phyloP scores from a whole-genome alignment of 2,797 vertebrate species.

The Syngnathus acus region DNA sequence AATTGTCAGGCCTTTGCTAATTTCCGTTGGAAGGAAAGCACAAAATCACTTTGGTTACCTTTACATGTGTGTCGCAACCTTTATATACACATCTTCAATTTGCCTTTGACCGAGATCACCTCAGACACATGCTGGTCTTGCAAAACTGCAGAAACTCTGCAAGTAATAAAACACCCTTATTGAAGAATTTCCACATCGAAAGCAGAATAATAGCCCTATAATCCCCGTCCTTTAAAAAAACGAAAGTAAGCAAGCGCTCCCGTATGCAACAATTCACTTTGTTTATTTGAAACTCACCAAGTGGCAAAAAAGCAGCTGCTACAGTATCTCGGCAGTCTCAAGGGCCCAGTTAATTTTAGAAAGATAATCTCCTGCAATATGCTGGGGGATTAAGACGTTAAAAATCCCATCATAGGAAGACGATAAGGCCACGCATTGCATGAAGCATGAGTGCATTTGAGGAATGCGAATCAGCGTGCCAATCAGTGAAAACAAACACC shows the following conservation, averaged over 20 bases:
- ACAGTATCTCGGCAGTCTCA: constrained; percentile 57
- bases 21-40: not conserved
- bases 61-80: not conserved
- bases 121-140: constrained; percentile 15
- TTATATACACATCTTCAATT: not conserved
- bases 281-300: constrained; percentile 63
- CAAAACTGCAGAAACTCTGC: constrained; percentile 29
- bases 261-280: constrained; percentile 55
- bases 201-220: constrained; percentile 32
- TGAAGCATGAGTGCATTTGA: constrained; percentile 38
- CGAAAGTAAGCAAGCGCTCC: constrained; percentile 43
- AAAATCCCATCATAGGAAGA: constrained; percentile 46
- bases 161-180: constrained; percentile 13
- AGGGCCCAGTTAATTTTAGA: constrained; percentile 70
- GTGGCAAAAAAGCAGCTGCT: constrained; percentile 64
- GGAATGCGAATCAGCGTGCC: constrained; percentile 52
- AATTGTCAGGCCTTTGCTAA: not conserved
- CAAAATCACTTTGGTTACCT: not conserved
- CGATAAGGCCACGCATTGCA: constrained; percentile 35
- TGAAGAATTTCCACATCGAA: constrained; percentile 27
- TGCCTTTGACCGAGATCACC: not conserved
- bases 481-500: constrained; percentile 55
- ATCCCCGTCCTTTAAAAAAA: constrained; percentile 41
- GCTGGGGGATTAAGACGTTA: constrained; percentile 66
- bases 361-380: constrained; percentile 72